A percentile compares a stretch with the other conserved stretches of the same genome.
These are phyloP conservation scores for Trachemys scripta DNA, from an alignment of 2,113 vertebrate genomes.

Conservation along the genomic window DNA sequence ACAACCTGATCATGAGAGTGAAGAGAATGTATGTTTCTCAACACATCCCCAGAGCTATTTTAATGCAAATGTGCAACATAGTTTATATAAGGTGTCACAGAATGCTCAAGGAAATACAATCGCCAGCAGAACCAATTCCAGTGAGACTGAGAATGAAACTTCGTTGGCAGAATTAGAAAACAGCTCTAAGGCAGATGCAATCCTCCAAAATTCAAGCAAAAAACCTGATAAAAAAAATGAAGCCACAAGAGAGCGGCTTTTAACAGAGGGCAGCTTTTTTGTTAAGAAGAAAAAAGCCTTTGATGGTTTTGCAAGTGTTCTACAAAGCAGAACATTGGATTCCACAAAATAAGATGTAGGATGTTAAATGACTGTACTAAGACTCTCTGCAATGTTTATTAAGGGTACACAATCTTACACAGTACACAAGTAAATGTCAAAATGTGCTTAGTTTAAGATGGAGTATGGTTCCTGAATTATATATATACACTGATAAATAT, in stretches of 20 bases:
- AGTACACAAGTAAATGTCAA: neutral
- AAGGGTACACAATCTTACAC: neutral
- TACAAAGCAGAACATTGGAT: constrained; percentile 54
- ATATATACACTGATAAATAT: neutral
- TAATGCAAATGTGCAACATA: neutral
- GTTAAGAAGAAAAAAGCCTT: constrained; percentile 71
- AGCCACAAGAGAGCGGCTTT: neutral
- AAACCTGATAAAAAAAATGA: neutral
- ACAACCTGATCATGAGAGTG: neutral
- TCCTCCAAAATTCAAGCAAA: neutral
- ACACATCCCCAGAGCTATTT: neutral
- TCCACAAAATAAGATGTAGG: neutral
- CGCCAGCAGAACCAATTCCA: neutral
- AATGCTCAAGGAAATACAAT: neutral
- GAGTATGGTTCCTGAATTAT: neutral
- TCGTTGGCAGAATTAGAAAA: neutral
- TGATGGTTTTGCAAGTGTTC: constrained; percentile 50
- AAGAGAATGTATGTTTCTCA: neutral
- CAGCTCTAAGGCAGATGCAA: neutral
- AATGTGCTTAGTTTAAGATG: neutral
- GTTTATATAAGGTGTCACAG: neutral
- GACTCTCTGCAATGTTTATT: neutral
- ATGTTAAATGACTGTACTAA: neutral
- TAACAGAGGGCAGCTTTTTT: constrained; percentile 35
- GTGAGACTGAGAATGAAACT: rapidly evolving